Base-by-base conservation (phyloP, 2,888 invertebrate genomes). In the Dolichomitus sp. region DNA sequence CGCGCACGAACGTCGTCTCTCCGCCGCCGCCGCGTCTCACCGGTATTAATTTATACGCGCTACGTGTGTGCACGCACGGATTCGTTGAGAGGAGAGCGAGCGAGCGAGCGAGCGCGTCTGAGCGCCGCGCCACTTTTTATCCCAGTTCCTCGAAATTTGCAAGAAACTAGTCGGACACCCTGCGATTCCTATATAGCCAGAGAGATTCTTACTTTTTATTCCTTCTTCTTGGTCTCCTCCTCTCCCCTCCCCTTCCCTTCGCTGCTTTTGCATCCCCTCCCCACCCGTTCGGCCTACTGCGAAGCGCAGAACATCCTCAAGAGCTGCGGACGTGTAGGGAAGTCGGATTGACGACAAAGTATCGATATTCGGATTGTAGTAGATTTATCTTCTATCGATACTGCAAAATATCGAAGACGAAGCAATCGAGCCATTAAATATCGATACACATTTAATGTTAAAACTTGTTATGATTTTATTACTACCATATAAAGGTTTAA, bases 1-100 rank as follows among this genome's bases (percentile, higher is more conserved):
- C 72, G 59, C 50, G 54, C 19, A 1, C 11, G 19, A 30, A 48
- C 80, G 72, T 81, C 42, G 27, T 66, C 80, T 84, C 77, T 77
- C 63, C 68, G 59, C 73, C 79, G 59, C 73, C 79, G 74, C 59
- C 78, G 48, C 82, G 76, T 83, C 85, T 80, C 85, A 83, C 88
- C 89, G 90, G 93, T 93, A 93, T 93, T 93, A 93, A 93, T 93
- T 93, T 93, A 93, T 93, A 93, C 93, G 93, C 91, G 90, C 89
- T 93, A 93, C 93, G 93, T 93, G 93, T 92, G 93, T 92, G 93
- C 93, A 93, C 91, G 93, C 92, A 86, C 89, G 85, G 69, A 61
- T 61, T 61, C 61, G 33, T 17, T 37, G 50, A 54, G 57, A 42
- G 50, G 50, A 33, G 66, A 74, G 48, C 17, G 61, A 52, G 61